Evolutionary conservation across 2,797 vertebrate genomes (phyloP), one percentile per base, ranked within the genome.

Genomic region (Premnoplex brunnescens): DNA sequence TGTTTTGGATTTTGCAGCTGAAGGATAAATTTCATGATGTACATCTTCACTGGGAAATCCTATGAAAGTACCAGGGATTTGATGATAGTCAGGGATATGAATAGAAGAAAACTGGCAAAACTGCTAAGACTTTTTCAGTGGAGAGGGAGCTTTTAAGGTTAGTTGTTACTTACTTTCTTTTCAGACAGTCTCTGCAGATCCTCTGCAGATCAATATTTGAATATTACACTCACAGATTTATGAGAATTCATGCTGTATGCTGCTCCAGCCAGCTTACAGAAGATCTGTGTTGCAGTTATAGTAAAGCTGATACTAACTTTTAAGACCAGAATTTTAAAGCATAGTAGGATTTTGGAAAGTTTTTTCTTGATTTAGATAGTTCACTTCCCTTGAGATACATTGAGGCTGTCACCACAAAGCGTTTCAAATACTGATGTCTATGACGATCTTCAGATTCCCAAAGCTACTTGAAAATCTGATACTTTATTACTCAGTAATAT

Each of bases 11-110:
- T 91, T 67, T 87, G 32, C 32, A 71, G 20, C 19, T 82, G 20
- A 39, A 71, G 8, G 22, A 44, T 82, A 5, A n/a, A 81, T 83
- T 81, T 88, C 54, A 43, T 74, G 30, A 48, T 2, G 6, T 16
- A n/a, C 6, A 30, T 49, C 28, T 69, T 76, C 44, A 41, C 48
- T 34, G 64, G 27, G 43, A 90, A 94, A 74, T 68, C 12, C n/a
- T 23, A 3, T 32, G 14, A 60, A 87, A 76, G 7, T 44, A n/a
- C 3, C 26, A 73, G 14, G 14, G 62, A 63, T 59, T 64, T 67
- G 27, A 21, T 8, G 14, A 37, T 59, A 26, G 9, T 71, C 0
- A 0, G 19, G 16, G 5, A 23, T 49, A 8, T 11, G 39, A 37
- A 48, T 19, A 58, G 43, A 77, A 52, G 10, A 81, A 86, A 92